phyloP scores from a whole-genome alignment of 2,888 invertebrate species.

The Pseudanteris insignis region DNA sequence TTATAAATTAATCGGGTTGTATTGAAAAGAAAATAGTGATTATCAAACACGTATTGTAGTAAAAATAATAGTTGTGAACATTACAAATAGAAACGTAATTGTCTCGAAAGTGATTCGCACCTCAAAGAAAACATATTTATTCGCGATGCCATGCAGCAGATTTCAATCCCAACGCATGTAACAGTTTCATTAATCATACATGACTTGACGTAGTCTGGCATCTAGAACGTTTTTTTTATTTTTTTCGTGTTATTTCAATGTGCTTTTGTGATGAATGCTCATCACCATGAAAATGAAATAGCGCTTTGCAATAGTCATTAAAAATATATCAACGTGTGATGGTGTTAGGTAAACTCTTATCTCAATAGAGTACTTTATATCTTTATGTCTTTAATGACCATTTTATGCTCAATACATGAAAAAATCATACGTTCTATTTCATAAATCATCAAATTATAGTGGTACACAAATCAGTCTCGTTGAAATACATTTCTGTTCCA shows the following conservation, averaged over 20 bases:
- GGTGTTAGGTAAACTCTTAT: slow-evolving; percentile 12
- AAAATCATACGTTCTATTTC: too few relatives aligned
- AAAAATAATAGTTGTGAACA: neutral
- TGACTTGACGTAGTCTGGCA: slow-evolving; percentile 33
- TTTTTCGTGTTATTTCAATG: slow-evolving; percentile 9
- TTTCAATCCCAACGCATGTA: slow-evolving; percentile 30
- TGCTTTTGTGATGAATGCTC: slow-evolving; percentile 37
- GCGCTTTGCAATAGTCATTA: slow-evolving; percentile 26
- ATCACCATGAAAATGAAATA: slow-evolving; percentile 39
- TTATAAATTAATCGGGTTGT: too few relatives aligned
- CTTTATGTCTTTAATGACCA: too few relatives aligned
- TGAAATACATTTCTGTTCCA: neutral
- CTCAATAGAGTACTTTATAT: slow-evolving; percentile 3
- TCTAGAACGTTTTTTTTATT: slow-evolving; percentile 20
- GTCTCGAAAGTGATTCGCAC: slow-evolving; percentile 1
- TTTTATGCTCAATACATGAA: too few relatives aligned
- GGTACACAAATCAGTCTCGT: too few relatives aligned
- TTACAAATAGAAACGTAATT: neutral
- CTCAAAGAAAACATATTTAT: slow-evolving; percentile 9
- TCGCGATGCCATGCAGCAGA: slow-evolving; percentile 6
- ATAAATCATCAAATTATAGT: too few relatives aligned
- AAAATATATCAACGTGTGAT: slow-evolving; percentile 34
- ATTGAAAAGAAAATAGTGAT: too few relatives aligned
- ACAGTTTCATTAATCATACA: slow-evolving; percentile 41
- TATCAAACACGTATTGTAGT: slow-evolving; percentile 19